Percentiles rank a stretch among this genome's conserved stretches.
Evolutionary conservation across 2,113 vertebrate genomes (phyloP).

Genomic region (Crotalus horridus): DNA sequence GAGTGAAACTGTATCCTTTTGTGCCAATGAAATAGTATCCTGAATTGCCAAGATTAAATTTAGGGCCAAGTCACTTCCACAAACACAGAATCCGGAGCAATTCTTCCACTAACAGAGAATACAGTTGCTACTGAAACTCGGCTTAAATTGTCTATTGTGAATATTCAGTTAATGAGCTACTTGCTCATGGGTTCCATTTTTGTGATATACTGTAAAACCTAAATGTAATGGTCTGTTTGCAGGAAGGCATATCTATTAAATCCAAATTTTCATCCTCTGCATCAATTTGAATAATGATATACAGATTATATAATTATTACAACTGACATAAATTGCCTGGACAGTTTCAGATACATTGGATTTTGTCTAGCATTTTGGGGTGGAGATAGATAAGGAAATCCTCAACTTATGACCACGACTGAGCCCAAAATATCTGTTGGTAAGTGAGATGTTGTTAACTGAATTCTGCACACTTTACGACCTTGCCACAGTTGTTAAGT

Average conservation of each 20-base stretch:
- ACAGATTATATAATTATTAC: too few species aligned
- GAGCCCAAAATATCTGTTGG: too few species aligned
- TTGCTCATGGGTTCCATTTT: not conserved
- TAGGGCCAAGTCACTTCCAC: not conserved
- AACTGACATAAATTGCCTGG: not conserved
- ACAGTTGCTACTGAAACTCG: not conserved
- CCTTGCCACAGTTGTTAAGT: too few species aligned
- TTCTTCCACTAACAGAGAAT: not conserved
- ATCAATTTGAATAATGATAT: not conserved
- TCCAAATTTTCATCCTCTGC: not conserved
- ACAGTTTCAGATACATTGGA: not conserved
- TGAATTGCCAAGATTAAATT: not conserved
- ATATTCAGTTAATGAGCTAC: not conserved
- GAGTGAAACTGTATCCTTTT: not conserved
- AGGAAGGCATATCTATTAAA: not conserved
- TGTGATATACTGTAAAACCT: not conserved
- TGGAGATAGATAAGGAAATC: too few species aligned
- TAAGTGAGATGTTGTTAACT: too few species aligned
- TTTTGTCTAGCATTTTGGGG: not conserved
- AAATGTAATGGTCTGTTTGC: not conserved
- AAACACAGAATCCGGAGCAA: not conserved
- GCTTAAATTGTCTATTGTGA: not conserved
- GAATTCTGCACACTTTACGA: too few species aligned
- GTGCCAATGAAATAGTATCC: not conserved
- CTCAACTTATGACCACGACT: too few species aligned